phyloP scores from a whole-genome alignment of 2,113 vertebrate species.

The Lepidothrix coronata region DNA sequence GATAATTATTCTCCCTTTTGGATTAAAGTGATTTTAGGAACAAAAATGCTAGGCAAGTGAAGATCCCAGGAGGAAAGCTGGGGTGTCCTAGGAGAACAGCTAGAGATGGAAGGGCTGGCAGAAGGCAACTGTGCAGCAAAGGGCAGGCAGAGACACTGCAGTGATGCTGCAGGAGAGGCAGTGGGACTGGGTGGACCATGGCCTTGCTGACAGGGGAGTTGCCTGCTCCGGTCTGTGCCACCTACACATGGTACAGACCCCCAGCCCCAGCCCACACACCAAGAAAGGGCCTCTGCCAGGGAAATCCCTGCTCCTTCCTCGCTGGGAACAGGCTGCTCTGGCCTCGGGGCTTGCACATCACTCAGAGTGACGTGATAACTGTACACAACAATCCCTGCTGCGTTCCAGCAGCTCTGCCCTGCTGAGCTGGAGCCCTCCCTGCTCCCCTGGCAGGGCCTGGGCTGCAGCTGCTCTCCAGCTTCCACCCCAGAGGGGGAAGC shows the following conservation, averaged over 20 bases:
- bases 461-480: neutral
- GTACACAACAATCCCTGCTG: neutral
- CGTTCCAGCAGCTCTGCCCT: neutral
- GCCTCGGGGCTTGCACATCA: neutral
- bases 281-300: neutral
- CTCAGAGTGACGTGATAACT: neutral
- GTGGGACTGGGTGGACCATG: fast-evolving
- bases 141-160: neutral
- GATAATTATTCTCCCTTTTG: conserved; percentile 30
- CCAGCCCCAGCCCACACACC: fast-evolving
- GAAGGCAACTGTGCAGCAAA: neutral
- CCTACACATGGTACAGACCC: neutral
- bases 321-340: fast-evolving
- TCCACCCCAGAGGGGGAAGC: neutral
- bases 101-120: neutral
- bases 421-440: neutral
- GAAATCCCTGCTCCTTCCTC: neutral
- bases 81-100: neutral
- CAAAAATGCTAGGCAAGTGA: neutral
- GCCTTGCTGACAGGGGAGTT: neutral
- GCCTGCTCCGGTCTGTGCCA: neutral
- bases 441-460: neutral
- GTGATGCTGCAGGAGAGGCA: neutral
- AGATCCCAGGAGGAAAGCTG: neutral
- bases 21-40: conserved; percentile 1